Evolutionary conservation across 2,888 invertebrate species (phyloP), one percentile per base, ranked within the genome.

Genomic region (Autographa gamma): DNA sequence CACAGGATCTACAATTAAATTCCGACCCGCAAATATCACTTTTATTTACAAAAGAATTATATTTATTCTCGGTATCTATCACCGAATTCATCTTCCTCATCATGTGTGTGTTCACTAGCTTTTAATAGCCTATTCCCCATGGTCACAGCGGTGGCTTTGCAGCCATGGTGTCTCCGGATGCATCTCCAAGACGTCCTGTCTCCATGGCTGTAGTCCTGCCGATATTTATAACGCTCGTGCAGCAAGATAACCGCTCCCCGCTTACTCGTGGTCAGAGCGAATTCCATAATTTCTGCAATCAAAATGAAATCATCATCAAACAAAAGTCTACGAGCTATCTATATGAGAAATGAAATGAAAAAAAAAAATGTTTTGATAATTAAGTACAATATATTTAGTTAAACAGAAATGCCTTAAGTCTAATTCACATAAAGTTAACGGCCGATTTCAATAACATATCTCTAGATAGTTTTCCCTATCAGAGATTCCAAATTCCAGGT

Each of bases 101-200:
- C 78, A 38, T 83, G 83, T 0, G 71, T 82, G 59, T 82, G 84
- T 19, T 13, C n/a, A 58, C 61, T 74, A 31, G 69, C 59, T 61
- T 76, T 79, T 0, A 80, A 16, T n/a, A 84, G 31, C 0, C n/a
- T 61, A 5, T 63, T 62, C 16, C 75, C 80, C 2, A 67, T 61
- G 18, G 85, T 85, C 3, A 81, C 82, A 16, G 82, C 81, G 8
- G 81, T 66, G n/a, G 73, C 84, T 66, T 74, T 85, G 59, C 86
- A 85, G 7, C 85, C 84, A 41, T 74, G 61, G n/a, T 79, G 81
- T n/a, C 86, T 75, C 52, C 80, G 74, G 14, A 78, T 75, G 66
- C 85, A 85, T 19, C 86, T 71, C 85, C 86, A 85, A n/a, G 80
- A 83, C 8, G 70, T 62, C 31, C 80, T 81, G 0, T 71, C 56